Base-by-base conservation (phyloP, 1,140 invertebrate genomes). In the Polypedilum vanderplanki region DNA sequence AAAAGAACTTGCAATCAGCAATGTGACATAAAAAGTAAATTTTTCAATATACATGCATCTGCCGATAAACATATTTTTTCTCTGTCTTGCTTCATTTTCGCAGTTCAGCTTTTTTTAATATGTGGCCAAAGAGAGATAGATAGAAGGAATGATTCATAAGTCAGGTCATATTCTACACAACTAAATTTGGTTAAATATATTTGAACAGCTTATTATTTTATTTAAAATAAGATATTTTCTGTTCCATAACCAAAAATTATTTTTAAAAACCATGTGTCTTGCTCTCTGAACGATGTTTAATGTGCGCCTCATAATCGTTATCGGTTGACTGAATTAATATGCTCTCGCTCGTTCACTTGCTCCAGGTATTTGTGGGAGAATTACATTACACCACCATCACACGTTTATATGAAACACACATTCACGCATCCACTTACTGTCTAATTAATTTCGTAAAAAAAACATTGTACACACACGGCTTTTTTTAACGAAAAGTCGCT, bases 401-500 rank as follows among this genome's bases (percentile, higher is more conserved):
- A 57, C n/a, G 4, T 57, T 57, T 4, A 5, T 33, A 33, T 33
- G 24, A 33, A 33, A 33, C 4, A 57, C 46, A 57, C 46, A 57
- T 57, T 8, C n/a, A 57, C 46, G 46, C 46, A 57, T 57, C 4
- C 46, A 57, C 12, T 57, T 57, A 57, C 46, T 57, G 46, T 57
- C 46, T 57, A 57, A 57, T 57, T 57, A 57, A 57, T 57, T 57
- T 57, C 46, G 46, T 57, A 57, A 57, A 57, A 46, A 57, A 57
- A 57, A 57, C 12, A 57, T 57, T 57, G 46, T 57, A 15, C n/a
- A 57, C n/a, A 57, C 24, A 33, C 24, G 24, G 24, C 24, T 33
- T 33, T 33, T 57, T 57, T 57, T 57, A 57, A 57, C 46, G 46
- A 57, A 57, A 33, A 57, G 46, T n/a, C 46, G 46, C 46, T 57